phyloP scores from a whole-genome alignment of 2,888 invertebrate genomes.

The Sycophila texana region DNA sequence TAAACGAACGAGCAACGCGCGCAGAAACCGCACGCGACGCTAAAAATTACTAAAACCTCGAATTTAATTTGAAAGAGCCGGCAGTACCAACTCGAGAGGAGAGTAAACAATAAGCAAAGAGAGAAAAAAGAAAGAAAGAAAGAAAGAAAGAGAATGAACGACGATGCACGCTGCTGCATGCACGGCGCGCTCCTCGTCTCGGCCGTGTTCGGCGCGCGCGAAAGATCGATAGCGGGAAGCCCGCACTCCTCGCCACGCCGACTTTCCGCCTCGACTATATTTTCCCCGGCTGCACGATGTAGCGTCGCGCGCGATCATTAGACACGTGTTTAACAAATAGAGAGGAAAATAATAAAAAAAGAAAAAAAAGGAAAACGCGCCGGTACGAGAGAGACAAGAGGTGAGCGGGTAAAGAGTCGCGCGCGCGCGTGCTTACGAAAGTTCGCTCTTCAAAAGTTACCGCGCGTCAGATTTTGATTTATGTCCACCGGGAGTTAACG shows the following conservation, averaged over 20 bases:
- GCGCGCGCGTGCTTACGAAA: constrained; percentile 22
- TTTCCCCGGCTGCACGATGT: constrained; percentile 7
- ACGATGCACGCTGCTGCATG: constrained; percentile 4
- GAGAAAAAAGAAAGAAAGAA: background rate
- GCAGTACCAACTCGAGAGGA: background rate
- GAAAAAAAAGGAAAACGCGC: constrained; percentile 26
- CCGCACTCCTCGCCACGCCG: no score
- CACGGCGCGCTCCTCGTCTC: background rate
- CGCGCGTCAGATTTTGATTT: constrained; percentile 38
- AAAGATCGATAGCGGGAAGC: constrained; percentile 47
- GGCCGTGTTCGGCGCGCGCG: background rate
- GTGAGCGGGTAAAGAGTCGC: background rate
- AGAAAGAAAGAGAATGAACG: constrained; percentile 8
- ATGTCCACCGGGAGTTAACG: background rate
- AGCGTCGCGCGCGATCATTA: constrained; percentile 22
- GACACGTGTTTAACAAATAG: constrained; percentile 44
- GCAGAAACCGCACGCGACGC: background rate
- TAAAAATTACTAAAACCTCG: background rate
- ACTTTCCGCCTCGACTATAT: constrained; percentile 46
- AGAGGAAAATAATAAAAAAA: constrained; percentile 1
- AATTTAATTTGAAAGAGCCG: background rate
- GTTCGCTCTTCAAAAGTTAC: constrained; percentile 19
- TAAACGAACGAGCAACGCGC: background rate
- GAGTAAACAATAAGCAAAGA: background rate
- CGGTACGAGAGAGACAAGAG: background rate